Evolutionary conservation across 2,113 vertebrate genomes (phyloP), one percentile per base, ranked within the genome.

Genomic region (Arizona elegans): DNA sequence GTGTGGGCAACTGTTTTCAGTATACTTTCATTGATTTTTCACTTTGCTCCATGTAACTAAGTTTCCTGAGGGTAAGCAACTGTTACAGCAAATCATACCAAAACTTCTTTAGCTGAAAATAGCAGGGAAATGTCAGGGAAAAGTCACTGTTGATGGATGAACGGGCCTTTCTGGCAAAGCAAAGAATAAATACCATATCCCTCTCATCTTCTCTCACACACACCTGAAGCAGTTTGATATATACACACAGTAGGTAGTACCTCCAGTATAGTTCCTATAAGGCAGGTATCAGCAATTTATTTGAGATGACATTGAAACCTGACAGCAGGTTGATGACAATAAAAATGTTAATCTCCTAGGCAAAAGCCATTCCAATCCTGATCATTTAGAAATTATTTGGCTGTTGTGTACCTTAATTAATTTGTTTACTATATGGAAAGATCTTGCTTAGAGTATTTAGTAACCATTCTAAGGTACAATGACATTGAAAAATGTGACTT

Each of bases 91-190:
- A 9, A 50, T 24, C 50, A 59, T 3, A 53, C 33, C 53, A 91
- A 93, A 95, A 5, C 53, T 92, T 93, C 86, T 58, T 21, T 3
- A 56, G 50, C 9, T 87, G 38, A 95, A 94, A 95, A 75, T 47
- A 90, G 1, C 29, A 19, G 0, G 26, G 15, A 62, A 93, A 53
- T 47, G 10, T 94, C 87, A 92, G 3, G 58, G 93, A 89, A n/a
- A 62, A 94, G 93, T 3, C 1, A 59, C 86, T 90, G 65, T 53
- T 75, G 87, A 95, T 52, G 10, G 55, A 93, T 92, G 52, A 92
- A 17, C 56, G 86, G 7, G 24, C 12, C n/a, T 62, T 75, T 21
- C 21, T 26, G 0, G 3, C 56, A 89, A 92, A 93, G 26, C 12
- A 75, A 85, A 10, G 33, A 33, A 92, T 33, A 93, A 95, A 93